Evolutionary conservation across 64 coral and sea anemone genomes (phyloP).

Genomic region (Porites australiensis): DNA sequence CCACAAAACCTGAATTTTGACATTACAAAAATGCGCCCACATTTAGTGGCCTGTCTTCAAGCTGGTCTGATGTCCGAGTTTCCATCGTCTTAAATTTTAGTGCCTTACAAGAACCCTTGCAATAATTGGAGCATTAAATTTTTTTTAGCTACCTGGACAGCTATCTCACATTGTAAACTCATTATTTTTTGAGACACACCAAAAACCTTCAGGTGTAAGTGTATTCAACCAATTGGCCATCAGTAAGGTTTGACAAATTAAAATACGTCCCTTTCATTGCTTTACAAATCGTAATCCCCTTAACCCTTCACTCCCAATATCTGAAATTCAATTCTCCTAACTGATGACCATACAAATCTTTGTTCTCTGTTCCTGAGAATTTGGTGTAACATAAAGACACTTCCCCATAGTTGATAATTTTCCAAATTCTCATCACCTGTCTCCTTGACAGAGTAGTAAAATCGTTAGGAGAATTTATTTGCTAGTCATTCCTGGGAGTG

Average conservation of each 20-base stretch:
- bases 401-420: conserved; percentile 38
- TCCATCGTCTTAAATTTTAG: conserved; percentile 30
- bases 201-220: not conserved
- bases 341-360: not conserved
- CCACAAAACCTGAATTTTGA: conserved; percentile 29
- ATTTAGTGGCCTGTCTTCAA: conserved; percentile 30
- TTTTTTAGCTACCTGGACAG: not conserved
- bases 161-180: conserved; percentile 3
- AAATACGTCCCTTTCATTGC: conserved; percentile 41
- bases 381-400: not conserved
- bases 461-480: conserved; percentile 39
- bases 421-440: conserved; percentile 31
- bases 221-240: conserved; percentile 25
- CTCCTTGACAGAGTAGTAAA: conserved; percentile 30
- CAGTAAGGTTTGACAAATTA: conserved; percentile 46
- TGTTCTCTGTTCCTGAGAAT: not conserved
- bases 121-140: not conserved
- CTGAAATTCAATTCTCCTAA: conserved; percentile 27
- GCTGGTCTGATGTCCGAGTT: conserved; percentile 21
- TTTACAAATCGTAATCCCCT: conserved; percentile 49
- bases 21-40: conserved; percentile 43
- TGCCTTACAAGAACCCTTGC: conserved; percentile 16
- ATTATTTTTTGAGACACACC: not conserved
- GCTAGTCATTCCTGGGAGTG: conserved; percentile 33
- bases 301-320: not conserved